Evolutionary conservation across 2,113 vertebrate genomes (phyloP), one percentile per base, ranked within the genome.

Genomic region (Bujurquina vittata): DNA sequence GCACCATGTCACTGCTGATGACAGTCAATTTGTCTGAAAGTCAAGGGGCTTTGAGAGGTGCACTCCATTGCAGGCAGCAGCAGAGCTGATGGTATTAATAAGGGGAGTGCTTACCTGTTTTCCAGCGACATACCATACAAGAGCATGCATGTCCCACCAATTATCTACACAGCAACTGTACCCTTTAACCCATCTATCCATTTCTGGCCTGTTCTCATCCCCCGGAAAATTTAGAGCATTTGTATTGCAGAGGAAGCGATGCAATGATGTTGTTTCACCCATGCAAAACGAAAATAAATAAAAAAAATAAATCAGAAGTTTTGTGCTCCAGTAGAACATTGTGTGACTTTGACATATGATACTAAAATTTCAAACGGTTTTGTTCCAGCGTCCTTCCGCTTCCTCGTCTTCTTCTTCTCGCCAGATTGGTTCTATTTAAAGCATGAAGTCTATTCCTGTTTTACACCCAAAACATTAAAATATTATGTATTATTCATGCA

Each of bases 21-120:
- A 90, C 83, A 83, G 80, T 92, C 87, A 89, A 87, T 93, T 92
- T 86, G 85, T 87, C 49, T 76, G 82, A 5, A 83, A 91, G 79
- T 89, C 81, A 72, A 85, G 60, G 75, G 80, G 75, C 78, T 84
- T 58, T 69, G 77, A 87, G 76, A 84, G 76, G 77, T 54, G 29
- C 75, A 56, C 88, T 90, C 79, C 22, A 40, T 59, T 22, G 63
- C 79, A 69, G 77, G 74, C 79, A 35, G 75, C 75, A 29, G 76
- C 63, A 57, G 62, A 65, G 83, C 61, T 85, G 84, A 84, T 82
- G 56, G 58, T 61, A 85, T 77, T 81, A 72, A 80, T 79, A 49
- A 74, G 18, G 31, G 46, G 33, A 63, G n/a, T 73, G 59, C 82
- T 87, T 84, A 84, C 26, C 63, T 85, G 22, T 58, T 82, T 69